Percentiles rank a stretch among this genome's conserved stretches.
phyloP scores from a whole-genome alignment of 1,140 invertebrate species.

The Hypothenemus hampei region DNA sequence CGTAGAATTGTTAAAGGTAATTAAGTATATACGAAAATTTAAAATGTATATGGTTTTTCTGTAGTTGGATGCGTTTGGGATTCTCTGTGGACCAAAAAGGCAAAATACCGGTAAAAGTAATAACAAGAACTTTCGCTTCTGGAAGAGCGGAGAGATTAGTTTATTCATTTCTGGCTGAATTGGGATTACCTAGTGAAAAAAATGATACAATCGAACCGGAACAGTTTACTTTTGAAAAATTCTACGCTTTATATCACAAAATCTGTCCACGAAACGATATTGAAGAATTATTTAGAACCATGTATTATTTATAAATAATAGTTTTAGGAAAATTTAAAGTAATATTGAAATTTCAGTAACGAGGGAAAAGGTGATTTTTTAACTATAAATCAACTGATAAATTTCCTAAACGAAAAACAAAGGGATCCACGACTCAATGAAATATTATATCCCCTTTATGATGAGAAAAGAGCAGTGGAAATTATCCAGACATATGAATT shows the following conservation, averaged over 20 bases:
- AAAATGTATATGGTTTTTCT: constrained; percentile 41
- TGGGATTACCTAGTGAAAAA: constrained; percentile 93
- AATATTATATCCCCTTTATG: constrained; percentile 96
- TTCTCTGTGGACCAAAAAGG: constrained; percentile 89
- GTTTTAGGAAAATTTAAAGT: too few species aligned
- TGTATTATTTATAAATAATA: constrained; percentile 64
- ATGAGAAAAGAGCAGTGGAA: constrained; percentile 87
- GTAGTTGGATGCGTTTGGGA: constrained; percentile 95
- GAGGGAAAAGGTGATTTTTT: constrained; percentile 87
- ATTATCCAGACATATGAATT: constrained; percentile 94
- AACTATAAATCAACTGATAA: constrained; percentile 81
- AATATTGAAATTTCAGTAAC: constrained; percentile 57
- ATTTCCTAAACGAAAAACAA: constrained; percentile 97
- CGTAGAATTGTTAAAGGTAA: too few species aligned
- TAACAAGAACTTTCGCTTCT: constrained; percentile 96
- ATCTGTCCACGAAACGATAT: constrained; percentile 99
- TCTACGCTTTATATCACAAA: constrained; percentile 97
- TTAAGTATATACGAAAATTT: too few species aligned
- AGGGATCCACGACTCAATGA: constrained; percentile 97
- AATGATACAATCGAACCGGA: constrained; percentile 92
- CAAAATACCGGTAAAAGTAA: constrained; percentile 95
- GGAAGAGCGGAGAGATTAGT: constrained; percentile 97
- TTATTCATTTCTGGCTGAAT: constrained; percentile 92
- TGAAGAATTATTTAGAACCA: constrained; percentile 93
- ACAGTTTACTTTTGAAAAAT: constrained; percentile 98